phyloP scores from a whole-genome alignment of 2,888 invertebrate species.

The Limnephilus rhombicus region DNA sequence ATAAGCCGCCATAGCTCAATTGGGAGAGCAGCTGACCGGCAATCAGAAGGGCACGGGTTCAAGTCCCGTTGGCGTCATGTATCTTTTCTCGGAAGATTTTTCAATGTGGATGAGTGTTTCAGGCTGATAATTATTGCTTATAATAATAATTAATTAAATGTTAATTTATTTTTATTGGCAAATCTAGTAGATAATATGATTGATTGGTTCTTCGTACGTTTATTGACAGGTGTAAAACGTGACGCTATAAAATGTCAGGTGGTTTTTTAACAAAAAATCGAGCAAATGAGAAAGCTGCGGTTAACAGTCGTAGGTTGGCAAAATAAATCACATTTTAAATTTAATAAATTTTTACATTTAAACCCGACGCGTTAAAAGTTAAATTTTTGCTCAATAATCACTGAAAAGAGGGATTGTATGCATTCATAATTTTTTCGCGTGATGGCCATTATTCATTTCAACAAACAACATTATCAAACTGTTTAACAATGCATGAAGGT shows the following conservation, averaged over 20 bases:
- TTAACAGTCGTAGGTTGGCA: neutral
- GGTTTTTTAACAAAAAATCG: neutral
- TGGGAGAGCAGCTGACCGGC: too few species aligned
- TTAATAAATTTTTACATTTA: neutral
- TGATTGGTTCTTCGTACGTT: neutral
- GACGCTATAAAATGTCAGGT: neutral
- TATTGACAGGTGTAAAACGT: neutral
- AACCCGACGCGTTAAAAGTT: neutral
- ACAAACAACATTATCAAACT: too few species aligned
- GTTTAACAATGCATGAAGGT: too few species aligned
- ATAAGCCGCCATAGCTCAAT: too few species aligned
- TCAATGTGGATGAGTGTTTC: too few species aligned
- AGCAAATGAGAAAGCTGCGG: neutral
- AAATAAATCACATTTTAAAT: neutral
- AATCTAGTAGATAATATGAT: neutral
- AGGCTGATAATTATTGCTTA: too few species aligned
- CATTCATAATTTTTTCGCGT: too few species aligned
- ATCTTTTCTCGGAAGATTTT: too few species aligned
- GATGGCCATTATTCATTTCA: too few species aligned
- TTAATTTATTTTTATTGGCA: neutral
- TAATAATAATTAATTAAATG: neutral
- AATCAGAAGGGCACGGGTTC: too few species aligned
- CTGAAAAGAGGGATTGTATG: too few species aligned
- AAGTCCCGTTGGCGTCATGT: too few species aligned
- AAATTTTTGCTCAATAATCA: neutral